Evolutionary conservation across 2,888 invertebrate genomes (phyloP), one percentile per base, ranked within the genome.

Genomic region (Synergus laeviventris): DNA sequence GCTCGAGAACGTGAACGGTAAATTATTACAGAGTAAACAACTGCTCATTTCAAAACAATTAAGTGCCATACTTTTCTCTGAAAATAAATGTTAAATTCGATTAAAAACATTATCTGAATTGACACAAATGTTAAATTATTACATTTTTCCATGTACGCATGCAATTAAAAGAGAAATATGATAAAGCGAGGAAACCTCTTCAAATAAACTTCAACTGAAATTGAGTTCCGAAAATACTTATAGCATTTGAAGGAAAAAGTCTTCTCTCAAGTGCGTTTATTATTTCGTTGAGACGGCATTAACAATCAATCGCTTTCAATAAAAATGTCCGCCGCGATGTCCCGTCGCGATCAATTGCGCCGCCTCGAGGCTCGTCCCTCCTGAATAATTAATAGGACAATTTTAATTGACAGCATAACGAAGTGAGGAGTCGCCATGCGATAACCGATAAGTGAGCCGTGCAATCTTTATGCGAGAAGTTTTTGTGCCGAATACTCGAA

Each of bases 401-500:
- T 70, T 70, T 70, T 70, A 70, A 70, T 70, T 70, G 70, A 70
- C 70, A 70, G 70, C 49, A 70, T 70, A 70, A 70, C 70, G 70
- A 70, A 49, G 66, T 24, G 42, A 64, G 39, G 66, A 66, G 31
- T 45, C 31, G 66, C 64, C 42, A n/a, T 39, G 45, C 70, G 31
- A 70, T 70, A 70, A 70, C 31, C 70, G 31, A 70, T 70, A 70
- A 70, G 70, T 70, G 70, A 70, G 70, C 49, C 49, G 49, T 70
- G 70, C 70, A n/a, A 66, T 70, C 70, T 70, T 70, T 70, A 70
- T 70, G 70, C 70, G 70, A 70, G n/a, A 31, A 31, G 31, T 70
- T 70, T 70, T 70, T 70, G 31, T 49, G 9, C n/a, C 36, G 31
- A 36, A 70, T 54, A 66, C 45, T 45, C 21, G 5, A 45, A 49